Evolutionary conservation across 2,888 invertebrate species (phyloP).

Genomic region (Seira ritae): DNA sequence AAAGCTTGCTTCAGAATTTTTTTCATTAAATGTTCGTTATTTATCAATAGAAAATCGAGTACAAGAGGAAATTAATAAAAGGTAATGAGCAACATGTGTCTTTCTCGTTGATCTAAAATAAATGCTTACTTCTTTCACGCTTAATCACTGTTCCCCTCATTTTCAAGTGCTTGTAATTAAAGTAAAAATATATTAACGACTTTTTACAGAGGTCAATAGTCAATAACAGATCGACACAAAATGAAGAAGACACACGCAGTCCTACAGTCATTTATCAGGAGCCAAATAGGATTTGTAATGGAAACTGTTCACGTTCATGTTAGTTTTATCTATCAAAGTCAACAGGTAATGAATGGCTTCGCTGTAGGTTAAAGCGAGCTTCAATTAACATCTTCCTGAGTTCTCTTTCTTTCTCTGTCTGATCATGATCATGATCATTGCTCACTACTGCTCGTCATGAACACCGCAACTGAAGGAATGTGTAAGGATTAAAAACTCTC

Average conservation of each 20-base stretch:
- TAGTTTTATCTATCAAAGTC: conserved; percentile 58
- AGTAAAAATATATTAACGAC: conserved; percentile 18
- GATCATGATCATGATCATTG: conserved; percentile 27
- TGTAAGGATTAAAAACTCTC: no score
- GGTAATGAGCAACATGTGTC: conserved; percentile 43
- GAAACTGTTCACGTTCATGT: conserved; percentile 51
- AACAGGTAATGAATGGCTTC: conserved; percentile 55
- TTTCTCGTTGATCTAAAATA: neutral
- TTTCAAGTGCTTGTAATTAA: conserved; percentile 12
- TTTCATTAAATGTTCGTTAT: no score
- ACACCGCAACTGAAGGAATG: no score
- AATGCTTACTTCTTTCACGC: no score
- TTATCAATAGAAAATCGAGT: conserved; percentile 17
- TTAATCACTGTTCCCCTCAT: no score
- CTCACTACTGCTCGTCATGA: conserved; percentile 11
- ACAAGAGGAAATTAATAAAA: conserved; percentile 33
- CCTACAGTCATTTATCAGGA: conserved; percentile 56
- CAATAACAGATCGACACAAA: conserved; percentile 58
- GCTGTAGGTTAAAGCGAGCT: conserved; percentile 56
- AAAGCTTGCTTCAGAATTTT: no score
- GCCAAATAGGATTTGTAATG: conserved; percentile 53
- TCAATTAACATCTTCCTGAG: conserved; percentile 52
- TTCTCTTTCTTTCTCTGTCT: neutral
- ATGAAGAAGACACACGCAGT: conserved; percentile 49
- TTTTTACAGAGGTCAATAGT: conserved; percentile 29